Evolutionary conservation across 2,888 invertebrate species (phyloP).

Genomic region (Apamea epomidion): DNA sequence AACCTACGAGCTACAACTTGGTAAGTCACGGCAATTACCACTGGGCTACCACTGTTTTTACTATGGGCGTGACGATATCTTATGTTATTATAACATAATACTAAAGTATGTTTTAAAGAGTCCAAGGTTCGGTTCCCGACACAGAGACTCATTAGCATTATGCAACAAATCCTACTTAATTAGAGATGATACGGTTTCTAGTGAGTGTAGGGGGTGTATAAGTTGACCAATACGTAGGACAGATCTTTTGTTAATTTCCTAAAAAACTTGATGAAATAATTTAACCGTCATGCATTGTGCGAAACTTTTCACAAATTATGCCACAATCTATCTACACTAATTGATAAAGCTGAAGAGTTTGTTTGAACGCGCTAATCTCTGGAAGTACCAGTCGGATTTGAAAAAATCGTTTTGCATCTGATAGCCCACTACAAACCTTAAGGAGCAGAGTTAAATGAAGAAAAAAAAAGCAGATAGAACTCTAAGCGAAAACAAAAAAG

Average conservation of each 20-base stretch:
- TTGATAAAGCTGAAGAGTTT: too few species aligned
- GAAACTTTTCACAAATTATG: background rate
- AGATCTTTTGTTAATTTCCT: background rate
- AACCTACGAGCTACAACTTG: too few species aligned
- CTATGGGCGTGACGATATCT: background rate
- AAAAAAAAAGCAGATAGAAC: too few species aligned
- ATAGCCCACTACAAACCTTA: too few species aligned
- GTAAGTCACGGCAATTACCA: too few species aligned
- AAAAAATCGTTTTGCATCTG: too few species aligned
- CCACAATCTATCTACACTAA: background rate
- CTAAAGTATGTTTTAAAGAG: constrained; percentile 30
- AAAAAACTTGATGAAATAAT: background rate
- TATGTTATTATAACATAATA: constrained; percentile 1
- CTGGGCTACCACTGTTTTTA: too few species aligned
- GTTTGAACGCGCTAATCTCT: too few species aligned
- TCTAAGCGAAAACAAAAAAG: too few species aligned
- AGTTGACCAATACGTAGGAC: background rate
- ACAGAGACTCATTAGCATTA: constrained; percentile 70
- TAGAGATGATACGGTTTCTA: constrained; percentile 73
- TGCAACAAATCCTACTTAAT: constrained; percentile 74
- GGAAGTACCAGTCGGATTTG: too few species aligned
- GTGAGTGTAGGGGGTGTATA: constrained; percentile 50
- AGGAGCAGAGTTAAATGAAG: too few species aligned
- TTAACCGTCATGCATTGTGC: background rate
- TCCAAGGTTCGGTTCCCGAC: constrained; percentile 53